Percentiles rank a stretch among this genome's conserved stretches.
phyloP scores from a whole-genome alignment of 2,797 vertebrate species.

The Brotogeris chrysoptera region DNA sequence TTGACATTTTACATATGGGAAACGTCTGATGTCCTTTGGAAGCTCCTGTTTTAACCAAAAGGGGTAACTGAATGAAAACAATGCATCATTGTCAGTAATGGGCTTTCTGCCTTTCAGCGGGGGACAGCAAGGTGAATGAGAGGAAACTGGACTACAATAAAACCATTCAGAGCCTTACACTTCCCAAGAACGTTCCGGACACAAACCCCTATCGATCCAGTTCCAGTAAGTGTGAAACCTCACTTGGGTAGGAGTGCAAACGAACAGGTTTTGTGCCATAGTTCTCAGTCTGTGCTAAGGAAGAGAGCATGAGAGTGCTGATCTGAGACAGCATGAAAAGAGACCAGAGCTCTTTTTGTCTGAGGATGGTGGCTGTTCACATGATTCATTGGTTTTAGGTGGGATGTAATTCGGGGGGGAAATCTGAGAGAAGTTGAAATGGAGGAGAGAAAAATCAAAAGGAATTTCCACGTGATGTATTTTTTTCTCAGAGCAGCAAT shows the following conservation, averaged over 20 bases:
- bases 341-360: not conserved
- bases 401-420: fast-evolving
- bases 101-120: constrained; percentile 79
- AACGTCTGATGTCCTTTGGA: not conserved
- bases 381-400: not conserved
- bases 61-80: not conserved
- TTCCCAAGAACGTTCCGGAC: constrained; percentile 90
- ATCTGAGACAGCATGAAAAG: not conserved
- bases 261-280: not conserved
- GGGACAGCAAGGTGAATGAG: constrained; percentile 93
- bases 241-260: not conserved
- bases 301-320: not conserved
- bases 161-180: constrained; percentile 89
- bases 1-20: not conserved
- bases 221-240: constrained; percentile 79
- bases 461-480: not conserved
- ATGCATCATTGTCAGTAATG: not conserved
- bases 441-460: not conserved
- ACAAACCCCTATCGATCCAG: constrained; percentile 93
- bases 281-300: not conserved
- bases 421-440: not conserved
- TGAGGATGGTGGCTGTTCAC: not conserved
- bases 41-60: not conserved
- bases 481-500: not conserved
- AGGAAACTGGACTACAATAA: constrained; percentile 94